Evolutionary conservation across 2,113 vertebrate genomes (phyloP).

Genomic region (Ceyx cyanopectus): DNA sequence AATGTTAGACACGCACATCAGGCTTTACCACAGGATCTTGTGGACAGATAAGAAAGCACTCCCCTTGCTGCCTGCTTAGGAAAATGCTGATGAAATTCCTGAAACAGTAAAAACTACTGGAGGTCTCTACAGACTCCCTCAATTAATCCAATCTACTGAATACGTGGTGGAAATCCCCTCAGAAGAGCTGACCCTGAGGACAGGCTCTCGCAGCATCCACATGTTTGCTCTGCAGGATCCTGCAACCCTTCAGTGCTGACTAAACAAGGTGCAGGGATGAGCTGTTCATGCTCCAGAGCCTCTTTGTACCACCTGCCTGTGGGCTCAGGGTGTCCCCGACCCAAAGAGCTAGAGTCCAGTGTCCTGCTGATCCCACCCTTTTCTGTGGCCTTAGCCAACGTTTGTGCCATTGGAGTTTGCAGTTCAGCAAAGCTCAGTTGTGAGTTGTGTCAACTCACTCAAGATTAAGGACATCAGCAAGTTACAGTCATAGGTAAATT

Average conservation of each 20-base stretch:
- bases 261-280: neutral
- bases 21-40: conserved; percentile 38
- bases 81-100: conserved; percentile 38
- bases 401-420: neutral
- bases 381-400: neutral
- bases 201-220: neutral
- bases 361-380: neutral
- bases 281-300: neutral
- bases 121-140: neutral
- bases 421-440: neutral
- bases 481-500: neutral
- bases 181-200: neutral
- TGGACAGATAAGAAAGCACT: conserved; percentile 58
- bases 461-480: neutral
- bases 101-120: conserved; percentile 20
- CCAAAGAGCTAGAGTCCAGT: neutral
- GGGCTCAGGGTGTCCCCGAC: neutral
- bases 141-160: neutral
- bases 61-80: neutral
- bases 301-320: neutral
- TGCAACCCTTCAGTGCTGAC: neutral
- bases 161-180: conserved; percentile 27
- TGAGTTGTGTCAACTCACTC: neutral
- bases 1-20: conserved; percentile 33
- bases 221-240: neutral